Evolutionary conservation across 1,140 invertebrate genomes (phyloP).

Genomic region (Sesamia nonagrioides): DNA sequence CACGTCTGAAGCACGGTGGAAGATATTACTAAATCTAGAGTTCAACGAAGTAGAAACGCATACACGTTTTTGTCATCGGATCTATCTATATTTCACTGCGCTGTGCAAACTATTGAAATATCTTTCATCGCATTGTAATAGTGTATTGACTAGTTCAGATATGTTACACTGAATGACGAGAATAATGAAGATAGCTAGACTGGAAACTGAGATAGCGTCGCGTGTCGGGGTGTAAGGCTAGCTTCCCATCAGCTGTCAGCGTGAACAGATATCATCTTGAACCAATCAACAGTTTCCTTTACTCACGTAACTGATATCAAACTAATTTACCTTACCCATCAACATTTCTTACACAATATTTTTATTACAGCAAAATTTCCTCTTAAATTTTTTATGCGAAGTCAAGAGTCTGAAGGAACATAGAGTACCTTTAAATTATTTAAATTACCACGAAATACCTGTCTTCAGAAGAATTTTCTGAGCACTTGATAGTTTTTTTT

Average conservation of each 20-base stretch:
- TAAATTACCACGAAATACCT: not conserved
- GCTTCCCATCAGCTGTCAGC: constrained; percentile 9
- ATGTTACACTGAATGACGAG: not conserved
- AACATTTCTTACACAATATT: too few species aligned
- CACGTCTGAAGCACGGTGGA: not conserved
- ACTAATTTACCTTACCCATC: not conserved
- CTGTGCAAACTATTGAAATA: not conserved
- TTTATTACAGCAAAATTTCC: too few species aligned
- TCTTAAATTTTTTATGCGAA: too few species aligned
- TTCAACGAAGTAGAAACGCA: not conserved
- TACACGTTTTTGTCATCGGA: not conserved
- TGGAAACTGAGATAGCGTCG: not conserved
- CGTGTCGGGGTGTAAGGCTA: not conserved
- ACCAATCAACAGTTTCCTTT: not conserved
- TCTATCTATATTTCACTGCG: not conserved
- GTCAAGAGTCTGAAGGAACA: too few species aligned
- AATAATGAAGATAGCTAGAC: constrained; percentile 23
- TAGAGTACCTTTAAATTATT: not conserved
- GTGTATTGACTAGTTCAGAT: not conserved
- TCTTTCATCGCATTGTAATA: not conserved
- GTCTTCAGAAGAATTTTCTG: not conserved
- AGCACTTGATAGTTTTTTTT: not conserved
- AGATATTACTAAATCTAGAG: not conserved
- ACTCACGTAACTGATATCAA: not conserved
- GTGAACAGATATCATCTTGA: constrained; percentile 8